A percentile compares a stretch with the other conserved stretches of the same genome.
phyloP scores from a whole-genome alignment of 1,140 invertebrate species.

The Vanessa atalanta region DNA sequence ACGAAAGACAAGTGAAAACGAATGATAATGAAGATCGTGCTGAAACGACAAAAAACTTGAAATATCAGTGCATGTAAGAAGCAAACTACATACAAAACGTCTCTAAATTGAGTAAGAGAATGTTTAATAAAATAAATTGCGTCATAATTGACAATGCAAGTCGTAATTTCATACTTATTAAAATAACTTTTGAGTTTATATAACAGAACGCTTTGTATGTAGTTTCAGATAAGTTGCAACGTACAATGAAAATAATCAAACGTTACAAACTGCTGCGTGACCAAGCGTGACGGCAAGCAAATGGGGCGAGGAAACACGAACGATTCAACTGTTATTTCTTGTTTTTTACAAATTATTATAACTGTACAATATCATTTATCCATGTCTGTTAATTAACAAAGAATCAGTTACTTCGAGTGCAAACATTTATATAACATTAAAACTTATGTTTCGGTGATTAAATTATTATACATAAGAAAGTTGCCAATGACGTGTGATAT shows the following conservation, averaged over 20 bases:
- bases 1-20: conserved; percentile 31
- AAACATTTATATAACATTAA: background rate
- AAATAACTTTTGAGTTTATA: background rate
- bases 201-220: conserved; percentile 20
- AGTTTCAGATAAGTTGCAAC: conserved; percentile 10
- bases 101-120: background rate
- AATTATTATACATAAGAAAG: background rate
- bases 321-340: conserved; percentile 53
- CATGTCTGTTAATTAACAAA: background rate
- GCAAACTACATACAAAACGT: conserved; percentile 18
- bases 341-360: conserved; percentile 7
- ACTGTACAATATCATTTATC: background rate
- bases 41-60: conserved; percentile 14
- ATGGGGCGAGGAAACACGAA: conserved; percentile 58
- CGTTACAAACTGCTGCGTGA: conserved; percentile 28
- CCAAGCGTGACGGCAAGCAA: conserved; percentile 62
- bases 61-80: conserved; percentile 21
- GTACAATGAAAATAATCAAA: conserved; percentile 7
- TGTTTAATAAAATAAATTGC: background rate
- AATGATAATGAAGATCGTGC: conserved; percentile 29
- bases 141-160: background rate
- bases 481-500: background rate
- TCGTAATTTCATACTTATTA: background rate
- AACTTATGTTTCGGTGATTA: background rate
- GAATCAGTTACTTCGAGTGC: background rate